Evolutionary conservation across 53 echinoderm and acorn worm genomes (phyloP), one percentile per base, ranked within the genome.

Genomic region (Hippasteria phrygiana): DNA sequence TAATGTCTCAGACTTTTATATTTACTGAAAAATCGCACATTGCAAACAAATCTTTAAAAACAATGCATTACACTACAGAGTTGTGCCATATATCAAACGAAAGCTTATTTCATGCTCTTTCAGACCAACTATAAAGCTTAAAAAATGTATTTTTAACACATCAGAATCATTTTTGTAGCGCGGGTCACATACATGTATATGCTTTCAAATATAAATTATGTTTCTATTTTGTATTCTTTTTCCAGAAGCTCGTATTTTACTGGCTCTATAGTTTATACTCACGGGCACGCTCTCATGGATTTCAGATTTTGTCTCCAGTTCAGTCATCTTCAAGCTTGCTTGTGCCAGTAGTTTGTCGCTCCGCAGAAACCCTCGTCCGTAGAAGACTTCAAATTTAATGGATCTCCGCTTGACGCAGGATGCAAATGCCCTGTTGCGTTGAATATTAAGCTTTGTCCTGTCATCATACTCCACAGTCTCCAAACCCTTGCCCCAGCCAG

Each of bases 251-350:
- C 40, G 5, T 28, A 32, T 45, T 45, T 45, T 5, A 5, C 46
- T 45, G 11, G 11, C 8, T 18, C n/a, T 8, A 59, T 10, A 18
- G 20, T 59, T 47, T 11, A 43, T 43, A 88, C 97, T 92, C 77
- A 97, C 97, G 33, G 92, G 95, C 12, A 97, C 43, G 26, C 83
- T 92, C 76, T 91, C 95, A 81, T 94, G 92, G 5, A 95, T 92
- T 83, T 97, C 97, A 76, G 92, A 92, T 67, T 95, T 97, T 55
- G 42, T 94, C 53, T 97, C 97, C 39, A 97, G 62, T 10, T 97
- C 97, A n/a, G 94, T 89, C 65, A 97, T 45, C 73, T 97, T 97
- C 5, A 97, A 41, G 47, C 86, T 90, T 10, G 92, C 95, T 73
- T 85, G 83, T 0, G 92, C 97, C 22, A 97, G 51, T 3, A 88